Percentiles rank a stretch among this genome's conserved stretches.
phyloP scores from a whole-genome alignment of 2,797 vertebrate genomes.

The Okamejei kenojei region DNA sequence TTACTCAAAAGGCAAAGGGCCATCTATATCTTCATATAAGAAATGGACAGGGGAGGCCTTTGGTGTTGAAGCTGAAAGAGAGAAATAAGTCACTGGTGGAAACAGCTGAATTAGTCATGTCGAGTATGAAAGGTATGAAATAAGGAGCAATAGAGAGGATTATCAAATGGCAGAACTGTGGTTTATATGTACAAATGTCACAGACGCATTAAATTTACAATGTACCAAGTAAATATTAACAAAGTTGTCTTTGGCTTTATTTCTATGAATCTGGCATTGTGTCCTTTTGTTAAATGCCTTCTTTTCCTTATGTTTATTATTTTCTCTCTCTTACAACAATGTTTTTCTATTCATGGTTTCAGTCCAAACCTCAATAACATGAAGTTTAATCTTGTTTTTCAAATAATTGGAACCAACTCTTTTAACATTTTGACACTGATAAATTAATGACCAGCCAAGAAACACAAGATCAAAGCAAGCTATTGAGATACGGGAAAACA shows the following conservation, averaged over 20 bases:
- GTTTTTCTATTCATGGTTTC: constrained; percentile 14
- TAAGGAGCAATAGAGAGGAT: too few species aligned
- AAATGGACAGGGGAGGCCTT: not conserved
- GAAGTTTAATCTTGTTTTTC: not conserved
- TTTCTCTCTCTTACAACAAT: not conserved
- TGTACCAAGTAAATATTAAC: not conserved
- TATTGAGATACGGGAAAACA: not conserved
- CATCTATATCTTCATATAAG: not conserved
- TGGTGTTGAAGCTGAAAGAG: not conserved
- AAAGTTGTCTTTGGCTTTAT: not conserved
- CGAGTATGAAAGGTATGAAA: not conserved
- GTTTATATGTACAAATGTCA: not conserved
- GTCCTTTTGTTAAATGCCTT: not conserved
- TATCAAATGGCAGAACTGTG: not conserved
- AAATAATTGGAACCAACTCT: constrained; percentile 14
- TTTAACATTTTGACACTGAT: constrained; percentile 24
- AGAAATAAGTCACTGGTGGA: not conserved
- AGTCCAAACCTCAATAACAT: constrained; percentile 19
- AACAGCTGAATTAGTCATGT: not conserved
- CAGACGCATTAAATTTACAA: not conserved
- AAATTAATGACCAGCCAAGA: not conserved
- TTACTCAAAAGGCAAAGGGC: not conserved
- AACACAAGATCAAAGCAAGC: not conserved
- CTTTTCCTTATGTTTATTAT: not conserved
- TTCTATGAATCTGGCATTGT: not conserved